A percentile compares a stretch with the other conserved stretches of the same genome.
These are phyloP conservation scores for Pristis pectinata DNA, from an alignment of 2,797 vertebrate species.

Conservation along the genomic window DNA sequence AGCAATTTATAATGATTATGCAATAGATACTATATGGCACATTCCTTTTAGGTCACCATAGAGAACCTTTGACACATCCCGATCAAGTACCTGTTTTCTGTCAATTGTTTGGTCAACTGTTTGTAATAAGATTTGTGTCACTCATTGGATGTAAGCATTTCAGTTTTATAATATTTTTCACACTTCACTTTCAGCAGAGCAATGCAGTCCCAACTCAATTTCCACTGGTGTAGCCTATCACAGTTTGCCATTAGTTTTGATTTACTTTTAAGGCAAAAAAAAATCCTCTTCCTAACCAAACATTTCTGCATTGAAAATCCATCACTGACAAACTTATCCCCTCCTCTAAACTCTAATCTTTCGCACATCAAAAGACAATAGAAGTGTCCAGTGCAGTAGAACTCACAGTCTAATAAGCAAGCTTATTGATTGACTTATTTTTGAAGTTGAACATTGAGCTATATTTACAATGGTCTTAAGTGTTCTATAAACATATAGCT, in stretches of 20 bases:
- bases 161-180: slow-evolving; percentile 8
- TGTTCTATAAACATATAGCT: neutral
- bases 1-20: neutral
- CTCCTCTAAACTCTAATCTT: neutral
- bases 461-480: slow-evolving; percentile 8
- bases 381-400: neutral
- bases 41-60: neutral
- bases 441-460: neutral
- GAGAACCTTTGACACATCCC: neutral
- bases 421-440: slow-evolving; percentile 29
- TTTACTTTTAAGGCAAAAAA: neutral
- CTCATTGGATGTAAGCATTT: neutral
- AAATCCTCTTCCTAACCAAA: neutral
- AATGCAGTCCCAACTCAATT: neutral
- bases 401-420: neutral
- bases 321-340: neutral
- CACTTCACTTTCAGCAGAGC: neutral
- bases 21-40: neutral
- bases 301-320: slow-evolving; percentile 20
- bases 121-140: neutral
- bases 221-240: neutral
- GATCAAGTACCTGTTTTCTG: neutral
- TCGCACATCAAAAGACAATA: slow-evolving; percentile 7
- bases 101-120: neutral
- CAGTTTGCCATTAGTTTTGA: neutral